Evolutionary conservation across 2,113 vertebrate genomes (phyloP).

Genomic region (Phaetusa simplex): DNA sequence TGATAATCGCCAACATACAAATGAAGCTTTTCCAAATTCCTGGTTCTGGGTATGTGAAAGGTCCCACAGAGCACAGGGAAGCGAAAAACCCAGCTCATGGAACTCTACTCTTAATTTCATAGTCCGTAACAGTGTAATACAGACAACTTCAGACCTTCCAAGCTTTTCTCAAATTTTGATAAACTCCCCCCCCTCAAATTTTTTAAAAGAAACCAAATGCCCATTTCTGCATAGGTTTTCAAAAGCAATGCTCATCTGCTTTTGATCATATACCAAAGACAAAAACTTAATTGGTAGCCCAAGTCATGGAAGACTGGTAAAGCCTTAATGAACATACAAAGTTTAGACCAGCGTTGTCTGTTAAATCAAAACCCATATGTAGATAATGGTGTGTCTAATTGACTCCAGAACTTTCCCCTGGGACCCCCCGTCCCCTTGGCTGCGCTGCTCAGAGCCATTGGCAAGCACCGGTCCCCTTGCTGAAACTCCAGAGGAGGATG

Average conservation of each 20-base stretch:
- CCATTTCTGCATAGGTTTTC: background rate
- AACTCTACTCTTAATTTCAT: accelerated
- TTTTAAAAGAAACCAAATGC: background rate
- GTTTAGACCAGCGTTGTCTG: too few relatives aligned
- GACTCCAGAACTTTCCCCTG: too few relatives aligned
- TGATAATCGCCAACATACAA: accelerated
- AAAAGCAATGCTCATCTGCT: background rate
- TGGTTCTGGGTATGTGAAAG: background rate
- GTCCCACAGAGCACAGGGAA: background rate
- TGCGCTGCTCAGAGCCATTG: accelerated
- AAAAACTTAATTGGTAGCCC: background rate
- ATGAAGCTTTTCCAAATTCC: accelerated
- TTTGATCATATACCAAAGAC: background rate
- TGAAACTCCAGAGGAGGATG: background rate
- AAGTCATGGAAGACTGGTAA: background rate
- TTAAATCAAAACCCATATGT: background rate
- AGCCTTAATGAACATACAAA: background rate
- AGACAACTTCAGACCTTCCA: background rate
- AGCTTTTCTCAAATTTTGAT: background rate
- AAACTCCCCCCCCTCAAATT: background rate
- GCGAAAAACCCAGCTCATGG: background rate
- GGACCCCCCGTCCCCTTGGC: accelerated
- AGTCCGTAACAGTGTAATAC: accelerated
- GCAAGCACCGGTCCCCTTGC: accelerated
- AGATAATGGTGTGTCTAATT: too few relatives aligned